These are phyloP conservation scores for Sphaerodactylus townsendi DNA, from an alignment of 2,113 vertebrate species.

Conservation along the genomic window DNA sequence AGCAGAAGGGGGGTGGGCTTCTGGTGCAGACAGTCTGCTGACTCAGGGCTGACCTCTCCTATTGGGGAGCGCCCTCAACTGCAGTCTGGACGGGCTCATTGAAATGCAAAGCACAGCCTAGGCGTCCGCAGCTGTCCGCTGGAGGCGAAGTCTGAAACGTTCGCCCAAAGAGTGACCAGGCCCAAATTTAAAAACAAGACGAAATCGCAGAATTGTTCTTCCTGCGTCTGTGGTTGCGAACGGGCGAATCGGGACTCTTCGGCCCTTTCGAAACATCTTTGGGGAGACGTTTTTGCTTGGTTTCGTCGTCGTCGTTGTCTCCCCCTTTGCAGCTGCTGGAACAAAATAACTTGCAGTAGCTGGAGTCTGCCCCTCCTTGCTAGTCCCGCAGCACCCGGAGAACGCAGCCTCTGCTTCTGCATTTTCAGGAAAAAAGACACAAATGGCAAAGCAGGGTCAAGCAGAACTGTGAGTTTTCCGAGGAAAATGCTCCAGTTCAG, in stretches of 20 bases:
- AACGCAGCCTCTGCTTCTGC: too few species aligned
- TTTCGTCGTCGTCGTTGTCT: neutral
- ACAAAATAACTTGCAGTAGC: neutral
- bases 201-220: constrained; percentile 71
- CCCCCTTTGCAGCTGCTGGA: constrained; percentile 52
- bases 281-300: constrained; percentile 63
- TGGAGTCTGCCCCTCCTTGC: too few species aligned
- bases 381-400: too few species aligned
- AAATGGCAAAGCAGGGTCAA: too few species aligned
- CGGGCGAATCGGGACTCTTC: constrained; percentile 65
- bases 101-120: constrained; percentile 80
- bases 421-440: too few species aligned
- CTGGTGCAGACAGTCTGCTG: constrained; percentile 29
- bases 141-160: constrained; percentile 75
- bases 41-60: constrained; percentile 69
- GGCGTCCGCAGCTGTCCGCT: constrained; percentile 82
- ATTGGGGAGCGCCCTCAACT: constrained; percentile 71
- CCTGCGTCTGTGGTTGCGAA: constrained; percentile 55
- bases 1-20: constrained; percentile 19
- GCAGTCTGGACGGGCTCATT: constrained; percentile 76
- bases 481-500: too few species aligned
- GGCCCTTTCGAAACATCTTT: constrained; percentile 38
- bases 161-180: constrained; percentile 75
- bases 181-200: constrained; percentile 59
- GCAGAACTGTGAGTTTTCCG: too few species aligned